phyloP scores from a whole-genome alignment of 2,888 invertebrate genomes.

The Oxyteleia sp. region DNA sequence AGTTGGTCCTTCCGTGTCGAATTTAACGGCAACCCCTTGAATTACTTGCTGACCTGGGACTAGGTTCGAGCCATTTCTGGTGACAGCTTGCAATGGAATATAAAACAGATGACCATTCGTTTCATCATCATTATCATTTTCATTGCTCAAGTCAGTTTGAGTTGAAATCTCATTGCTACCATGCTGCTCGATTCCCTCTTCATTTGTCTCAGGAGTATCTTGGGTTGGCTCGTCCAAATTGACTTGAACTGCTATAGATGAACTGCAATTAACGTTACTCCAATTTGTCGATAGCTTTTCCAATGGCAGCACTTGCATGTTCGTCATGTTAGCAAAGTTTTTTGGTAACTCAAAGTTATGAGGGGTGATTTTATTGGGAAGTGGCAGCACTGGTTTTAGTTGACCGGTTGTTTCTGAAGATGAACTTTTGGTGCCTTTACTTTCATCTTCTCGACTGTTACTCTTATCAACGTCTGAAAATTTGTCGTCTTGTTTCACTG shows the following conservation, averaged over 20 bases:
- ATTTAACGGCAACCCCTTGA: conserved; percentile 90
- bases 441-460: conserved; percentile 17
- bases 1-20: conserved; percentile 90
- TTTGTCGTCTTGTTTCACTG: conserved; percentile 60
- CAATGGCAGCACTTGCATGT: conserved; percentile 83
- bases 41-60: conserved; percentile 88
- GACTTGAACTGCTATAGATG: conserved; percentile 89
- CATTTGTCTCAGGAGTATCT: conserved; percentile 70
- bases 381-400: conserved; percentile 9
- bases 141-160: conserved; percentile 86
- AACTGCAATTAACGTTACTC: conserved; percentile 87
- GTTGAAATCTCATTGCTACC: conserved; percentile 87
- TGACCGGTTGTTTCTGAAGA: conserved; percentile 16
- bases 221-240: conserved; percentile 87
- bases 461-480: conserved; percentile 25
- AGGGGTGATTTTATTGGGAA: conserved; percentile 7
- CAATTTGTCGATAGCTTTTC: conserved; percentile 85
- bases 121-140: conserved; percentile 88
- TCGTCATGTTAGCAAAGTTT: conserved; percentile 82
- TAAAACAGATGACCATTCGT: conserved; percentile 90
- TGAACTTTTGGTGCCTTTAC: background rate
- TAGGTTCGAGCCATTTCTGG: conserved; percentile 86
- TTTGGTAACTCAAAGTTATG: conserved; percentile 75
- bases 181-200: conserved; percentile 77
- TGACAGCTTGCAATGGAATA: conserved; percentile 89